These are phyloP conservation scores for Chironomus tentans DNA, from an alignment of 2,888 invertebrate species.

Conservation along the genomic window DNA sequence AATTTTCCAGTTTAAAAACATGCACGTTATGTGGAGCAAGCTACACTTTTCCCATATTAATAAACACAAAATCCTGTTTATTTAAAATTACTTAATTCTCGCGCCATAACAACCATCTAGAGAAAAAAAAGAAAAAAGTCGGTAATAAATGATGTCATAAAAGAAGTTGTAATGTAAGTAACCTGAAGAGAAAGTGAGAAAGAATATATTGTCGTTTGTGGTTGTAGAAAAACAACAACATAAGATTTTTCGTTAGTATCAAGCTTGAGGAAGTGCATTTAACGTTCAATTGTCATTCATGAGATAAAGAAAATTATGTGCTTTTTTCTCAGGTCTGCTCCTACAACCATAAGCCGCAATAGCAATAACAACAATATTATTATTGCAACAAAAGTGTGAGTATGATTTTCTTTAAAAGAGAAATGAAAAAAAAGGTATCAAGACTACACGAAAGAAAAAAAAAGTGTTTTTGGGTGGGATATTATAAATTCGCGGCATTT, in stretches of 20 bases:
- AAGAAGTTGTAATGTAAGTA: neutral
- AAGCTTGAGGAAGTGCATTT: conserved; percentile 11
- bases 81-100: neutral
- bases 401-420: conserved; percentile 8
- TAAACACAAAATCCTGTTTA: neutral
- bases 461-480: conserved; percentile 15
- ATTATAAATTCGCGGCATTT: conserved; percentile 18
- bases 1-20: neutral
- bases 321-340: neutral
- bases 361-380: neutral
- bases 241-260: neutral
- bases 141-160: neutral
- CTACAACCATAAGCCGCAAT: neutral
- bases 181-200: neutral
- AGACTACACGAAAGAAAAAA: neutral
- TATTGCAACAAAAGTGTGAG: neutral
- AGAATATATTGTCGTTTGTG: neutral
- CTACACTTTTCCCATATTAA: neutral
- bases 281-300: neutral
- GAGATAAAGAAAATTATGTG: neutral
- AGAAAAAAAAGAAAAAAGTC: no score
- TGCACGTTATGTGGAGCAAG: neutral
- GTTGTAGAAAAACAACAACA: neutral
- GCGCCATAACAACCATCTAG: neutral
- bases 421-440: conserved; percentile 10